A percentile compares a stretch with the other conserved stretches of the same genome.
These are phyloP conservation scores for Microtus oregoni DNA, from an alignment of 2,113 vertebrate genomes.

Conservation along the genomic window DNA sequence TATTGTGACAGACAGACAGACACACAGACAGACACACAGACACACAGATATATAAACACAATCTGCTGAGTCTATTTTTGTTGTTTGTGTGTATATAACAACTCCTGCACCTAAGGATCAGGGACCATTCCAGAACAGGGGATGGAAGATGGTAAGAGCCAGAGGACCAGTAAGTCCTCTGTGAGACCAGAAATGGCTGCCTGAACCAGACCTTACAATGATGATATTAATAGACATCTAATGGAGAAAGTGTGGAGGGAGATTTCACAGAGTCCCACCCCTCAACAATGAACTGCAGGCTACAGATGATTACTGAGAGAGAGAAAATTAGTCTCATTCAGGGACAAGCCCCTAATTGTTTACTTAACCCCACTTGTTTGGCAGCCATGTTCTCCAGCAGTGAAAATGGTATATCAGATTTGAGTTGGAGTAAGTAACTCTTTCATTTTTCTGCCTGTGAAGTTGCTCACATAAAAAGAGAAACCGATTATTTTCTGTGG, in stretches of 20 bases:
- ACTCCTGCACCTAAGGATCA: neutral
- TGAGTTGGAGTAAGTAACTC: neutral
- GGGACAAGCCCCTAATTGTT: neutral
- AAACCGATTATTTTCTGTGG: neutral
- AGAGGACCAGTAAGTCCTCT: neutral
- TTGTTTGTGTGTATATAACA: neutral
- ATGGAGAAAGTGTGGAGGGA: neutral
- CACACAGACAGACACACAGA: no score
- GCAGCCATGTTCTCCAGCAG: neutral
- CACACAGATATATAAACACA: neutral
- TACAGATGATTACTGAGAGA: neutral
- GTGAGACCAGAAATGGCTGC: neutral
- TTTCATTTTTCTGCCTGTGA: constrained; percentile 18
- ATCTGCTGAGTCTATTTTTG: neutral
- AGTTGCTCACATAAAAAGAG: neutral
- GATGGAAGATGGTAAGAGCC: neutral
- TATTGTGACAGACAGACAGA: neutral
- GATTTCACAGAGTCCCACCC: neutral
- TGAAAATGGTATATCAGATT: neutral
- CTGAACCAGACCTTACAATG: neutral
- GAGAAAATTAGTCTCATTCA: neutral
- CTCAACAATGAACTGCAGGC: neutral
- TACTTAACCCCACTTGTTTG: neutral
- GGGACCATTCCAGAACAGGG: neutral
- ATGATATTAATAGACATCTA: neutral